Base-by-base conservation (phyloP, 2,888 invertebrate species). In the Pterobdella sp. region DNA sequence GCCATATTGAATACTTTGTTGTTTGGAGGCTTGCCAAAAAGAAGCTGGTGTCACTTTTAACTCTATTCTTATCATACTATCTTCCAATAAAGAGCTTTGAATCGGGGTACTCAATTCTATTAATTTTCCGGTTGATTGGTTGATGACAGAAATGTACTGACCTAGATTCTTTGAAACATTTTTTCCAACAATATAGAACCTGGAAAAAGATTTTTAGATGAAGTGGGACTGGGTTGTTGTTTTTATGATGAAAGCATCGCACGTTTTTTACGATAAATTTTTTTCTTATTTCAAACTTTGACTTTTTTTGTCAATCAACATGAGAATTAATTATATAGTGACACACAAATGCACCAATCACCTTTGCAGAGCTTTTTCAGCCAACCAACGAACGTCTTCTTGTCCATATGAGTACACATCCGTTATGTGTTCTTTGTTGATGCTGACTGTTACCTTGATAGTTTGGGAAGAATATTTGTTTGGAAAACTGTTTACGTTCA, bases 101-200 rank as follows among this genome's bases (percentile, higher is more conserved):
- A 65, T 31, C 3, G 4, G 14, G n/a, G 34, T 31, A 31, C n/a
- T 29, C 4, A 65, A n/a, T 4, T 65, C 32, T 10, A 65, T 14
- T 65, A 31, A 14, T 22, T 14, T 3, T 18, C n/a, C 31, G 10
- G 18, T 56, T 56, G 60, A 56, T 56, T 65, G 65, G 65, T 34
- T 35, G 7, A 4, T 34, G 34, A 35, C n/a, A 4, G 34, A 7
- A 22, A 65, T 35, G n/a, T n/a, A 35, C 29, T 65, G 65, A 65
- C 65, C 65, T 10, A 65, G 4, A 18, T 65, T 65, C 4, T 10
- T 65, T n/a, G 4, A 14, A 3, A 3, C 26, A 3, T 65, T 10
- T 35, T 31, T n/a, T 65, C 29, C 65, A 14, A 65, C 18, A 7
- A 65, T 65, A 35, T n/a, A 65, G 29, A n/a, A 65, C n/a, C 65